Evolutionary conservation across 1,140 invertebrate genomes (phyloP).

Genomic region (Scaptodrosophila lebanonensis): DNA sequence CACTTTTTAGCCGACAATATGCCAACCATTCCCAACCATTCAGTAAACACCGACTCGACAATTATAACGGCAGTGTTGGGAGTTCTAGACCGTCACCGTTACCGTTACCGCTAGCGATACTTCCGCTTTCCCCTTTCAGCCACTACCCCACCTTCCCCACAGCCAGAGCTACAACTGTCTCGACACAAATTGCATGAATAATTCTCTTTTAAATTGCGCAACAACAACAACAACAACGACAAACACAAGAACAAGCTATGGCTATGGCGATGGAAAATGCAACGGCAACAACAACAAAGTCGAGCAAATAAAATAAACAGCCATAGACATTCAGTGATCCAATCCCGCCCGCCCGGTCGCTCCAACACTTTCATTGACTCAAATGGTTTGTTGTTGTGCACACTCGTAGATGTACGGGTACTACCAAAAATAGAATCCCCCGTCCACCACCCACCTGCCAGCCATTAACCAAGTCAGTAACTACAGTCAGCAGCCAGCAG

Average conservation of each 20-base stretch:
- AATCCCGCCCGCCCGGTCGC: conserved; percentile 5
- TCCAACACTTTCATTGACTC: conserved; percentile 62
- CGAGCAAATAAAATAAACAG: conserved; percentile 60
- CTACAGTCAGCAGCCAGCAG: not conserved
- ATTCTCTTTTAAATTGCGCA: conserved; percentile 73
- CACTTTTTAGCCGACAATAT: too few relatives aligned
- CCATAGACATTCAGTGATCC: conserved; percentile 31
- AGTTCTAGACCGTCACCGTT: too few relatives aligned
- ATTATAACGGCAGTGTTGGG: conserved; percentile 37
- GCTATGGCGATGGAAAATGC: conserved; percentile 3
- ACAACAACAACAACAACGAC: conserved; percentile 36
- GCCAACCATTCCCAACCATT: too few relatives aligned
- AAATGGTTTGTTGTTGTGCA: conserved; percentile 50
- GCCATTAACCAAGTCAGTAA: not conserved
- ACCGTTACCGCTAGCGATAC: conserved; percentile 3
- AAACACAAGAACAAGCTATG: too few relatives aligned
- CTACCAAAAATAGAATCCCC: conserved; percentile 23
- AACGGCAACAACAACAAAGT: not conserved
- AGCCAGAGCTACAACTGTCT: not conserved
- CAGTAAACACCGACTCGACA: conserved; percentile 11
- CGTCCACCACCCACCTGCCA: conserved; percentile 5
- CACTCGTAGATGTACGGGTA: not conserved
- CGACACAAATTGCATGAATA: conserved; percentile 72
- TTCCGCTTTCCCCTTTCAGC: not conserved
- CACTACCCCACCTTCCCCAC: not conserved